Conservation (phyloP, 2,113 vertebrate species). For the Ciconia boyciana region DNA sequence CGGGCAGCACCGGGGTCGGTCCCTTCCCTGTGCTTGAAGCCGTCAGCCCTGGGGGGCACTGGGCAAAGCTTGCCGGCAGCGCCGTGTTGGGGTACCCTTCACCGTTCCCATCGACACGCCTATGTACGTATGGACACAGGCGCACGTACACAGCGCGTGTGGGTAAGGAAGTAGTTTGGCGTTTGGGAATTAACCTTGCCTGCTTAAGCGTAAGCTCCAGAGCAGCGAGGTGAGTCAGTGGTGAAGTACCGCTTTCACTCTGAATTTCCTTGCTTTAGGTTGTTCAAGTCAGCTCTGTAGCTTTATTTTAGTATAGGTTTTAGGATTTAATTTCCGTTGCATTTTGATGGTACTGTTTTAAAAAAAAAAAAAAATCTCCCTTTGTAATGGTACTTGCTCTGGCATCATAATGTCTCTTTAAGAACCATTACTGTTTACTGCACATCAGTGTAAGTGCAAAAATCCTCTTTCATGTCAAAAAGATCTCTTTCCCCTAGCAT, state of each 20-base stretch:
- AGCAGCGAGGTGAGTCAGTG: neutral
- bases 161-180: neutral
- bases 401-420: neutral
- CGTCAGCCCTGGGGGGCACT: neutral
- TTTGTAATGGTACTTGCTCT: neutral
- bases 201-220: neutral
- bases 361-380: neutral
- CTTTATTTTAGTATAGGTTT: neutral
- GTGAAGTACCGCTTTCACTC: neutral
- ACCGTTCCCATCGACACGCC: fast-evolving
- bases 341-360: neutral
- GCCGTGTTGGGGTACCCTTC: too few species aligned
- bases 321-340: neutral
- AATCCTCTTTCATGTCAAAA: neutral
- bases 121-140: fast-evolving
- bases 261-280: neutral
- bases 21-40: neutral
- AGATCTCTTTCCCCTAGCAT: neutral
- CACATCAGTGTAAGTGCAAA: neutral
- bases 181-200: neutral
- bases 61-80: neutral
- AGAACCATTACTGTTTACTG: neutral
- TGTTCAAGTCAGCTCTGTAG: neutral
- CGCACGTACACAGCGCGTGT: fast-evolving
- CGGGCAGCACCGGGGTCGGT: fast-evolving